phyloP scores from a whole-genome alignment of 2,113 vertebrate species.

The Candoia aspera region DNA sequence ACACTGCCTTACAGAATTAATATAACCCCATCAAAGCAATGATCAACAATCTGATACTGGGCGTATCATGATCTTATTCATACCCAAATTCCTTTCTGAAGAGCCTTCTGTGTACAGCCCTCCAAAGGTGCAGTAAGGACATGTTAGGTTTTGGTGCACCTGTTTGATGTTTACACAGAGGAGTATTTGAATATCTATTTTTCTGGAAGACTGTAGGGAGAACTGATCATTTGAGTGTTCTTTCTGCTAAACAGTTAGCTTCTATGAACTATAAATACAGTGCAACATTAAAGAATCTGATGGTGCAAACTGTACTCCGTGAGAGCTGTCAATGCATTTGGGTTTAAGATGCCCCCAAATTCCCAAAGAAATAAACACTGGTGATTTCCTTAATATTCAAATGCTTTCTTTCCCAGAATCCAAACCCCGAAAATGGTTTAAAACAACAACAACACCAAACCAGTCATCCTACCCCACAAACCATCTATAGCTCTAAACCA shows the following conservation, averaged over 20 bases:
- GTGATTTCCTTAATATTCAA: neutral
- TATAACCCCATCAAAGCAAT: neutral
- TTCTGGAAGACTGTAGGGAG: neutral
- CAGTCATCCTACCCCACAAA: neutral
- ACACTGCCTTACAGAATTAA: neutral
- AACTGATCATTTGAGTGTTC: neutral
- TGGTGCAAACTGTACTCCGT: neutral
- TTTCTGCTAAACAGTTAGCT: neutral
- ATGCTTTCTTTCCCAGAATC: neutral
- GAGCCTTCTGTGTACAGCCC: neutral
- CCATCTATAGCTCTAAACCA: neutral
- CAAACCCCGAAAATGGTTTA: neutral
- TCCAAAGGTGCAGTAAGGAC: neutral
- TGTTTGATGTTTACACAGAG: neutral
- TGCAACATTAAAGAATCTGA: neutral
- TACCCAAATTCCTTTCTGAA: neutral
- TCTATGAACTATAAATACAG: neutral
- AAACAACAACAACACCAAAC: neutral
- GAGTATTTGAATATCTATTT: neutral
- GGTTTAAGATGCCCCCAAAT: neutral
- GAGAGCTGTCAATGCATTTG: neutral
- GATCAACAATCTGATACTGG: neutral
- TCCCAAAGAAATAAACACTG: neutral
- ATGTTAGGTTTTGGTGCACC: neutral
- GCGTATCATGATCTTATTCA: neutral